phyloP scores from a whole-genome alignment of 2,888 invertebrate species.

The Anthophora plumipes region DNA sequence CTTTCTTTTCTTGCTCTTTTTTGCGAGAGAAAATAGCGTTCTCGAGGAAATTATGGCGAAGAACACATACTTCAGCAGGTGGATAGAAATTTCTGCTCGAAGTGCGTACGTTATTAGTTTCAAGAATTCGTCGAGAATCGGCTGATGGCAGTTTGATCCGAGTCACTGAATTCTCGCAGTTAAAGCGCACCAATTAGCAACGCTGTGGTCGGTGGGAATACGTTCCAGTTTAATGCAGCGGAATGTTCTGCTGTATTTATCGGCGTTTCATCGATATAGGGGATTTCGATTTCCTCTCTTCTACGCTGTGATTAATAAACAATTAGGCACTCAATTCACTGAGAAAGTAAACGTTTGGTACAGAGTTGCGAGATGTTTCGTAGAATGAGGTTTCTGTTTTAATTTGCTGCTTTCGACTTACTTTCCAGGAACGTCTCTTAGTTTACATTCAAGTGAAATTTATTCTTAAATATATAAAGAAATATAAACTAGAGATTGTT shows the following conservation, averaged over 20 bases:
- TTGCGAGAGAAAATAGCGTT: background rate
- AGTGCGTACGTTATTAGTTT: conserved; percentile 1
- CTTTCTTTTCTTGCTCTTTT: background rate
- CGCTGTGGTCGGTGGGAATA: background rate
- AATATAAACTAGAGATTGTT: too few species aligned
- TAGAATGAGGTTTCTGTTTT: too few species aligned
- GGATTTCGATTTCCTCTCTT: background rate
- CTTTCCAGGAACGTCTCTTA: too few species aligned
- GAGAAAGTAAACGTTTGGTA: too few species aligned
- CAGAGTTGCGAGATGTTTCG: too few species aligned
- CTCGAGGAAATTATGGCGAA: background rate
- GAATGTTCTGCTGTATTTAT: background rate
- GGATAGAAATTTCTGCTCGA: background rate
- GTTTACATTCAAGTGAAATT: too few species aligned
- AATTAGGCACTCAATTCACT: too few species aligned
- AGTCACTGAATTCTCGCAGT: conserved; percentile 18
- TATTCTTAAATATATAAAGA: too few species aligned
- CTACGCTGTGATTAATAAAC: too few species aligned
- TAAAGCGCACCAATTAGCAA: conserved; percentile 34
- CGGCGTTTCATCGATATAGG: background rate
- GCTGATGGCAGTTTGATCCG: background rate
- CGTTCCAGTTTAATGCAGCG: background rate
- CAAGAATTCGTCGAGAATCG: background rate
- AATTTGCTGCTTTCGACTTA: too few species aligned
- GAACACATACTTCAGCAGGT: background rate